These are phyloP conservation scores for Gorsachius magnificus DNA, from an alignment of 2,797 vertebrate genomes.

Conservation along the genomic window DNA sequence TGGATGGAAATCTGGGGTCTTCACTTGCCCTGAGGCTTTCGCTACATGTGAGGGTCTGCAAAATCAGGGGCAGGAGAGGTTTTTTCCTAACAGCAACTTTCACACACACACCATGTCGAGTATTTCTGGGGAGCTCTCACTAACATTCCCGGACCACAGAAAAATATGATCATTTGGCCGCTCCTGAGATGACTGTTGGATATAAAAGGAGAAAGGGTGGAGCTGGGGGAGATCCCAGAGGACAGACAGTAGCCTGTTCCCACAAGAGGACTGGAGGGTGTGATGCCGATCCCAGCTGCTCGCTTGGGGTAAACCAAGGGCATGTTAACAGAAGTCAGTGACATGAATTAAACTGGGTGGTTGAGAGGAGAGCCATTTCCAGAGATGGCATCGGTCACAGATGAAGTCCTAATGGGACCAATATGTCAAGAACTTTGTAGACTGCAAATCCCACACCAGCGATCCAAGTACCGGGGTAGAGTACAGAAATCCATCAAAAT, in stretches of 20 bases:
- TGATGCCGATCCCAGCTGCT: background rate
- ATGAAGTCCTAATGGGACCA: background rate
- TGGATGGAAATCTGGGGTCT: background rate
- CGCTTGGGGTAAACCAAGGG: background rate
- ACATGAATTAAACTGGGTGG: background rate
- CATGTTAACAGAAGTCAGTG: background rate
- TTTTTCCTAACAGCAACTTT: background rate
- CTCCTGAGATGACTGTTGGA: background rate
- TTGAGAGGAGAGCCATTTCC: background rate
- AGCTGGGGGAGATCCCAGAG: background rate
- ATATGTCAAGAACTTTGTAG: background rate
- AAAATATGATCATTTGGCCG: background rate
- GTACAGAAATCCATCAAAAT: background rate
- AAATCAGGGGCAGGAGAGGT: background rate
- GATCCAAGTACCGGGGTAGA: background rate
- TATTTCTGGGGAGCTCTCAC: background rate
- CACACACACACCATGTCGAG: background rate
- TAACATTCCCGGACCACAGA: background rate
- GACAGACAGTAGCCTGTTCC: constrained; percentile 16
- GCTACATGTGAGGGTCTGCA: background rate
- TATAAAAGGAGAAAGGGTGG: constrained; percentile 16
- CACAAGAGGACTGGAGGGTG: background rate
- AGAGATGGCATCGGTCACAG: background rate
- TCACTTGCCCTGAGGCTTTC: background rate
- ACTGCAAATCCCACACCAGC: background rate